These are phyloP conservation scores for Epirrhoe alternata DNA, from an alignment of 2,888 invertebrate species.

Conservation along the genomic window DNA sequence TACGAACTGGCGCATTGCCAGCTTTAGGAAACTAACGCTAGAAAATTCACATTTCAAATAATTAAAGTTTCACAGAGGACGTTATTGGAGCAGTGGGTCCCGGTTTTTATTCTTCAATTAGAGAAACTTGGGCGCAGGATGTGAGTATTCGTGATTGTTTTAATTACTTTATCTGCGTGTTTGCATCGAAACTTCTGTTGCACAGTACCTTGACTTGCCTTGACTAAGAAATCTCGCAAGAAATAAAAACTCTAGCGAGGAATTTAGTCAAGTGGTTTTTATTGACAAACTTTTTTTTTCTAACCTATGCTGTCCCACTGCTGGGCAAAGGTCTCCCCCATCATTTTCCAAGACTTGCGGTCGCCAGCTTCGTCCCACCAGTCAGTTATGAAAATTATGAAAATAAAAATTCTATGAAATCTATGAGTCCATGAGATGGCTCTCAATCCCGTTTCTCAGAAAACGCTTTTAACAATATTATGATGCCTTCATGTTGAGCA, in stretches of 20 bases:
- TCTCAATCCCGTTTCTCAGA: not conserved
- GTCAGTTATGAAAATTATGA: too few relatives aligned
- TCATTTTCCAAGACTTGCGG: too few relatives aligned
- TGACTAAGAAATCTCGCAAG: too few relatives aligned
- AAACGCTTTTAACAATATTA: not conserved
- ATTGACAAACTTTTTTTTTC: too few relatives aligned
- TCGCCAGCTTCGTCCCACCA: too few relatives aligned
- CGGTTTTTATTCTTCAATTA: constrained; percentile 42
- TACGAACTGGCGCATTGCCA: constrained; percentile 53
- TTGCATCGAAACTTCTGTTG: not conserved
- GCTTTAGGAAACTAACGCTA: constrained; percentile 42
- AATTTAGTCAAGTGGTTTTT: too few relatives aligned
- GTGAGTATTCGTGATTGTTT: constrained; percentile 22
- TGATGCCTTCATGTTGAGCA: not conserved
- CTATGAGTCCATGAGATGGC: not conserved
- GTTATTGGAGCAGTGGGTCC: constrained; percentile 38
- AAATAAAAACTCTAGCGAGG: too few relatives aligned
- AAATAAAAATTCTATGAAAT: not conserved
- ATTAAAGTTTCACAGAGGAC: constrained; percentile 54
- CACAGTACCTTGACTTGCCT: not conserved
- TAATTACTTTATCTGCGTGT: constrained; percentile 14
- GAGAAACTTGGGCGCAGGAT: constrained; percentile 25
- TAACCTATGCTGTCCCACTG: too few relatives aligned
- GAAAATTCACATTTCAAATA: constrained; percentile 60
- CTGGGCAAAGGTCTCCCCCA: too few relatives aligned